Evolutionary conservation across 2,888 invertebrate species (phyloP).

Genomic region (Gibbula magus): DNA sequence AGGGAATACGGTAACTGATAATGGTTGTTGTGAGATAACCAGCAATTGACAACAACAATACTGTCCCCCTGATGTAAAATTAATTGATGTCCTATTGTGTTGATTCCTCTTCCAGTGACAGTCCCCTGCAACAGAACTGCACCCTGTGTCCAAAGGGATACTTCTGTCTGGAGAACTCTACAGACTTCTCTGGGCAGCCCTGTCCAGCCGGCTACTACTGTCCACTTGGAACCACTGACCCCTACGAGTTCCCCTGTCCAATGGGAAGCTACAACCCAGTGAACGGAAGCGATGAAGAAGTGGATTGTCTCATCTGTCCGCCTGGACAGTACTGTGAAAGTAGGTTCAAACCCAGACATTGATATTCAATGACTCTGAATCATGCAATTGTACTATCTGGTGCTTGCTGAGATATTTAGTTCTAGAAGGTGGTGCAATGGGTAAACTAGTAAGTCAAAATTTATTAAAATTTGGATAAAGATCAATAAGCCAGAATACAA

Average conservation of each 20-base stretch:
- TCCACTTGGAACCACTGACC: slow-evolving; percentile 62
- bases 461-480: too few species aligned
- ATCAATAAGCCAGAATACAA: too few species aligned
- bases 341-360: slow-evolving; percentile 39
- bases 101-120: slow-evolving; percentile 51
- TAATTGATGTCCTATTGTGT: too few species aligned
- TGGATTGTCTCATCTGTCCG: slow-evolving; percentile 68
- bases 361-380: too few species aligned
- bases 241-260: slow-evolving; percentile 66
- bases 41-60: too few species aligned
- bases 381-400: too few species aligned
- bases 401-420: too few species aligned
- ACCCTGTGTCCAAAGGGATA: slow-evolving; percentile 66
- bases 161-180: slow-evolving; percentile 69
- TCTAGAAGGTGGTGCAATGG: background rate
- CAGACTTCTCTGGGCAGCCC: slow-evolving; percentile 56
- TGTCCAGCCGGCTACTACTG: slow-evolving; percentile 72
- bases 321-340: slow-evolving; percentile 70
- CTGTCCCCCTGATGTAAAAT: too few species aligned
- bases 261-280: slow-evolving; percentile 69
- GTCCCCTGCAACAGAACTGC: slow-evolving; percentile 57
- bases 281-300: slow-evolving; percentile 48
- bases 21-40: too few species aligned
- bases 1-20: too few species aligned
- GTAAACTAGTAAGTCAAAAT: too few species aligned